These are phyloP conservation scores for Actenoides lindsayi DNA, from an alignment of 2,113 vertebrate genomes.

Conservation along the genomic window DNA sequence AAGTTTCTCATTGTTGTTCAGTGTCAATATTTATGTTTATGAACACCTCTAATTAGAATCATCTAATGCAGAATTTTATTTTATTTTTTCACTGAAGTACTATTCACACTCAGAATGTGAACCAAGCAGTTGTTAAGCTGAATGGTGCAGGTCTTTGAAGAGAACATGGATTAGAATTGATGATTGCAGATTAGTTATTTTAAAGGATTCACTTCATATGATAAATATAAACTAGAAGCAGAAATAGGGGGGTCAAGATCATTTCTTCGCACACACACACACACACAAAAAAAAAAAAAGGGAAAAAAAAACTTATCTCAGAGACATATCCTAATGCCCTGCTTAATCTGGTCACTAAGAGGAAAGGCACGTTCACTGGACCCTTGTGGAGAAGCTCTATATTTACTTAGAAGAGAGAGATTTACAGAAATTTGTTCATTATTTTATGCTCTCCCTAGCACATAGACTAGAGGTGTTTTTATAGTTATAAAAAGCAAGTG, in stretches of 20 bases:
- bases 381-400: background rate
- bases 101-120: background rate
- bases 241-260: background rate
- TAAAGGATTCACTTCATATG: background rate
- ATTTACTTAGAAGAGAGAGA: background rate
- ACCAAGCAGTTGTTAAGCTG: background rate
- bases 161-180: background rate
- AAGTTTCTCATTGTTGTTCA: background rate
- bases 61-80: background rate
- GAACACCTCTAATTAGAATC: background rate
- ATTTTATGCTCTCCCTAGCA: background rate
- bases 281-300: background rate
- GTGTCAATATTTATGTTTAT: background rate
- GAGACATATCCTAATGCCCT: background rate
- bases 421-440: background rate
- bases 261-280: background rate
- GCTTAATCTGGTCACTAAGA: background rate
- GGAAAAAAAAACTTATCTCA: background rate
- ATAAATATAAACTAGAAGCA: background rate
- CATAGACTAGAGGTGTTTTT: background rate
- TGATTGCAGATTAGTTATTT: background rate
- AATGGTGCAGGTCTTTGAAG: background rate
- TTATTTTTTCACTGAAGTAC: background rate
- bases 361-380: background rate
- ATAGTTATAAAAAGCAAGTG: background rate